A percentile compares a stretch with the other conserved stretches of the same genome.
These are phyloP conservation scores for Lithobates pipiens DNA, from an alignment of 2,797 vertebrate genomes.

Conservation along the genomic window DNA sequence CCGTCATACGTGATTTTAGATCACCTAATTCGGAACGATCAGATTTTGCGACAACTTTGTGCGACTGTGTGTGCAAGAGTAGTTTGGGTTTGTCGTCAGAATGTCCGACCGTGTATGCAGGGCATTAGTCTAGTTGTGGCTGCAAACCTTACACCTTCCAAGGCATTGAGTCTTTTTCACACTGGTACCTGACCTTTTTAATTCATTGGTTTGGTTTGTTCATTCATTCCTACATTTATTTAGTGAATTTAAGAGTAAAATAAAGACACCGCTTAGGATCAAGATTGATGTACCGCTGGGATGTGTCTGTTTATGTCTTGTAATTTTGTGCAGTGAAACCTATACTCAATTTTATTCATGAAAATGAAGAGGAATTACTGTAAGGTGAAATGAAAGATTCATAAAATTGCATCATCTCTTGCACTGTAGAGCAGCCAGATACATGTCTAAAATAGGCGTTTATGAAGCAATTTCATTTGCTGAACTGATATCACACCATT, in stretches of 20 bases:
- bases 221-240: background rate
- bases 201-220: background rate
- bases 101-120: no score
- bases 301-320: constrained; percentile 3
- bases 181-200: background rate
- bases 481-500: background rate
- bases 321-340: background rate
- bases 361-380: constrained; percentile 3
- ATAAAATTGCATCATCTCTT: background rate
- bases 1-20: no score
- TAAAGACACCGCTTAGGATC: background rate
- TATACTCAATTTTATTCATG: background rate
- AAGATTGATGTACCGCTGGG: background rate
- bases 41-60: no score
- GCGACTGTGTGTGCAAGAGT: no score
- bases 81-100: no score
- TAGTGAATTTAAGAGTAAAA: background rate
- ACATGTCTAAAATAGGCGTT: constrained; percentile 3
- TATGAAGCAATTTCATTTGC: constrained; percentile 22
- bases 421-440: background rate
- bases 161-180: background rate
- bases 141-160: no score
- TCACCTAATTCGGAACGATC: no score
- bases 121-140: no score
- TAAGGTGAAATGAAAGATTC: background rate